Percentiles rank a stretch among this genome's conserved stretches.
These are phyloP conservation scores for Folsomia manolachei DNA, from an alignment of 2,888 invertebrate species.

Conservation along the genomic window DNA sequence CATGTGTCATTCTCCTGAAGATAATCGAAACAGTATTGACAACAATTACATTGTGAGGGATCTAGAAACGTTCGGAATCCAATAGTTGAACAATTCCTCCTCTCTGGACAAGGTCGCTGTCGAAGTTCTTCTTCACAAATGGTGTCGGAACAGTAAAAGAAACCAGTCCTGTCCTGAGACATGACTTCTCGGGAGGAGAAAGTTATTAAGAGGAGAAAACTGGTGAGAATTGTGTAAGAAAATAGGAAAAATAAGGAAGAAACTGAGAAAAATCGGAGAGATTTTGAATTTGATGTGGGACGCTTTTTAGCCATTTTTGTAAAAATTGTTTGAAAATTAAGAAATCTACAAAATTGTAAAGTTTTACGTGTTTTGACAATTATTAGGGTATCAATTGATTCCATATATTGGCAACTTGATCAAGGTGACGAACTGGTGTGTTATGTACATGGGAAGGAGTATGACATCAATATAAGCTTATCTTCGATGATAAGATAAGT, in stretches of 20 bases:
- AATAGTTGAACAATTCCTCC: constrained; percentile 38
- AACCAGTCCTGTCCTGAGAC: background rate
- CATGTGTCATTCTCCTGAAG: constrained; percentile 40
- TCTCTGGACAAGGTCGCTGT: constrained; percentile 26
- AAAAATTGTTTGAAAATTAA: too few species aligned
- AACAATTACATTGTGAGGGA: constrained; percentile 47
- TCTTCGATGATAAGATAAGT: too few species aligned
- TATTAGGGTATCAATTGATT: too few species aligned
- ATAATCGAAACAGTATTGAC: constrained; percentile 47
- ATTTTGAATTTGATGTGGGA: too few species aligned
- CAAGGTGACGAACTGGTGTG: too few species aligned
- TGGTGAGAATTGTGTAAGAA: background rate
- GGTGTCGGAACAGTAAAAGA: constrained; percentile 30
- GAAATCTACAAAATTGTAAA: too few species aligned
- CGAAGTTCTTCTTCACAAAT: constrained; percentile 29
- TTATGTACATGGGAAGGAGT: too few species aligned
- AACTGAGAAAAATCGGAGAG: too few species aligned
- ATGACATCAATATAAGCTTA: too few species aligned
- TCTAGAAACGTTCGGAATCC: constrained; percentile 42
- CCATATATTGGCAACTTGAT: too few species aligned
- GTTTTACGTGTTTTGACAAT: too few species aligned
- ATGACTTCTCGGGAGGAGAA: background rate
- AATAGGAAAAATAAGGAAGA: background rate
- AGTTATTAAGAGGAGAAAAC: background rate
- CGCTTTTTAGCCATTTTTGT: too few species aligned